Base-by-base conservation (phyloP, 1,140 invertebrate genomes). In the Drosophila kepulauana region DNA sequence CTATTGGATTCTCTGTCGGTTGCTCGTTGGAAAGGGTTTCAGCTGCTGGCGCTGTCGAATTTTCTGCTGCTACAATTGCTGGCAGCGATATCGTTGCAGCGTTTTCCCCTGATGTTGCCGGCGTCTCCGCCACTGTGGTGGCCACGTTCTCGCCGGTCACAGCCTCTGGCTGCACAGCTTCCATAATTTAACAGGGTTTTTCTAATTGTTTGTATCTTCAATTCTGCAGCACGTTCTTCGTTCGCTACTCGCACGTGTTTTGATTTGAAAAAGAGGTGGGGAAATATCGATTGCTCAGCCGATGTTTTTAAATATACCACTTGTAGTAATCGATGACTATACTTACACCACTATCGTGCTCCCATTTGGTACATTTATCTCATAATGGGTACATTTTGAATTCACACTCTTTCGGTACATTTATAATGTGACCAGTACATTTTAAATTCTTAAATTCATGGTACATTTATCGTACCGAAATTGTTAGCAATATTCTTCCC, bases 161-260 rank as follows among this genome's bases (percentile, higher is more conserved):
- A 62, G 35, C 43, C 8, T 35, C 33, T 43, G 66, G 51, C 57
- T 57, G 58, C 43, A 38, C 66, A 49, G 6, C 52, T 57, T 56
- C 58, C 72, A 75, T 70, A 11, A 0, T 64, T 58, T 8, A 20
- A 20, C 8, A 41, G 20, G 2, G n/a, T 35, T 59, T 33, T n/a
- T 10, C 11, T 35, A 62, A 56, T 57, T 54, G 7, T 52, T 46
- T 57, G 15, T 20, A 10, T 45, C 5, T 11, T 33, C 13, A 25
- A 46, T 43, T 10, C 15, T 48, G 15, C 20, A 59, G 8, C 51
- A 56, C 58, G 64, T 28, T 54, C 35, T 35, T 6, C 33, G 41
- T 28, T 35, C 43, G 7, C 33, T 13, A 28, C 49, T 30, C 51
- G 58, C 72, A 75, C 72, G 72, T 75, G 72, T 58, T 75, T 63